Evolutionary conservation across 2,113 vertebrate genomes (phyloP).

Genomic region (Delphinus delphis): DNA sequence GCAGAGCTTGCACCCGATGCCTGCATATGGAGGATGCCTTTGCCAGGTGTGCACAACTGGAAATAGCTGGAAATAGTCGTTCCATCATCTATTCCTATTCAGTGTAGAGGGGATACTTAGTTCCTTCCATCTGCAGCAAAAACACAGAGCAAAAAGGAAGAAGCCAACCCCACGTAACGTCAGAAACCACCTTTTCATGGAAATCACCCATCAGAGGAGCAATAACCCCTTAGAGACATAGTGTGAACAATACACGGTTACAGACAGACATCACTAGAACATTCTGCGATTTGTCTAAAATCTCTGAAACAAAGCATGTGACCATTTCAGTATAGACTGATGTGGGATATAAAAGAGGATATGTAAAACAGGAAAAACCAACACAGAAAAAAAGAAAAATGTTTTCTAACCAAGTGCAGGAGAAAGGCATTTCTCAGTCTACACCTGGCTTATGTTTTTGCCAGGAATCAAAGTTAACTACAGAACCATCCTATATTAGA

Average conservation of each 20-base stretch:
- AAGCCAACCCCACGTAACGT: too few species aligned
- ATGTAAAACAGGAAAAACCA: background rate
- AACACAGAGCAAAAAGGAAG: background rate
- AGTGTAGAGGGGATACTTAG: background rate
- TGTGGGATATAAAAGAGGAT: background rate
- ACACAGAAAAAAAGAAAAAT: background rate
- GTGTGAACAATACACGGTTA: background rate
- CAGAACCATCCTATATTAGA: background rate
- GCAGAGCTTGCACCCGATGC: rapidly evolving
- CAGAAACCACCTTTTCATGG: background rate
- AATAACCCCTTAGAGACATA: background rate
- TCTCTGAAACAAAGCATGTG: background rate
- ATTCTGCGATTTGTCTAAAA: background rate
- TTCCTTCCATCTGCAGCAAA: background rate
- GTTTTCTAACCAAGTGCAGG: background rate
- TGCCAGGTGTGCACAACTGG: rapidly evolving
- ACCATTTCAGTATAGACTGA: background rate
- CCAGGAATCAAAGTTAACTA: background rate
- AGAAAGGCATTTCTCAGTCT: background rate
- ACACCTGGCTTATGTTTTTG: background rate
- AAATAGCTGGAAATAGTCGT: background rate
- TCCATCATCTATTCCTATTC: background rate
- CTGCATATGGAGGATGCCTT: background rate
- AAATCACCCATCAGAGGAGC: background rate
- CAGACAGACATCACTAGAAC: background rate